These are phyloP conservation scores for Pissodes strobi DNA, from an alignment of 1,140 invertebrate genomes.

Conservation along the genomic window DNA sequence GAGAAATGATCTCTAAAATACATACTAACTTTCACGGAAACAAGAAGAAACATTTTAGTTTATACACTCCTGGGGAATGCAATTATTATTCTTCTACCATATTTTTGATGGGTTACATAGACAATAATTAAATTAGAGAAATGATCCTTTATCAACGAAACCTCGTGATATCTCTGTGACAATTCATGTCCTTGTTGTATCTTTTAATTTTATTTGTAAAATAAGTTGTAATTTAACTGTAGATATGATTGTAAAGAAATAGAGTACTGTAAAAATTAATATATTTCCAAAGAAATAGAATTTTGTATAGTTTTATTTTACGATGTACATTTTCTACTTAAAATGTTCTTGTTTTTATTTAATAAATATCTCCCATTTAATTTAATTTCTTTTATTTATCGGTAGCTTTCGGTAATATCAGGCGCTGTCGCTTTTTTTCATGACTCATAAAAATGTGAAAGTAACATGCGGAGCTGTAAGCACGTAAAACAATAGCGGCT, in stretches of 20 bases:
- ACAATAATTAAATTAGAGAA: too few species aligned
- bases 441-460: conserved; percentile 30
- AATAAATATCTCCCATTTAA: conserved; percentile 46
- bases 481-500: conserved; percentile 8
- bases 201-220: conserved; percentile 46
- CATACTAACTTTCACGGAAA: too few species aligned
- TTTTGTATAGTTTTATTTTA: conserved; percentile 45
- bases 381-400: too few species aligned
- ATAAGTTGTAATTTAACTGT: conserved; percentile 38
- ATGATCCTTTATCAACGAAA: too few species aligned
- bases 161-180: conserved; percentile 14
- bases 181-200: conserved; percentile 48
- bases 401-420: too few species aligned
- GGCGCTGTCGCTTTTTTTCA: too few species aligned
- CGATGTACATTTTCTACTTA: conserved; percentile 49
- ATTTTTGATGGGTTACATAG: too few species aligned
- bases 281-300: conserved; percentile 49
- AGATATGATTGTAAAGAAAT: conserved; percentile 47
- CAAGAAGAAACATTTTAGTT: too few species aligned
- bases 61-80: too few species aligned
- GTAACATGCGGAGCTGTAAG: not conserved
- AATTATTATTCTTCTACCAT: too few species aligned
- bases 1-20: too few species aligned
- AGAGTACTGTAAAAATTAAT: conserved; percentile 46
- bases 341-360: conserved; percentile 49